Percentiles rank a stretch among this genome's conserved stretches.
Conservation (phyloP, 2,113 vertebrate genomes). For the Pseudopodoces humilis region DNA sequence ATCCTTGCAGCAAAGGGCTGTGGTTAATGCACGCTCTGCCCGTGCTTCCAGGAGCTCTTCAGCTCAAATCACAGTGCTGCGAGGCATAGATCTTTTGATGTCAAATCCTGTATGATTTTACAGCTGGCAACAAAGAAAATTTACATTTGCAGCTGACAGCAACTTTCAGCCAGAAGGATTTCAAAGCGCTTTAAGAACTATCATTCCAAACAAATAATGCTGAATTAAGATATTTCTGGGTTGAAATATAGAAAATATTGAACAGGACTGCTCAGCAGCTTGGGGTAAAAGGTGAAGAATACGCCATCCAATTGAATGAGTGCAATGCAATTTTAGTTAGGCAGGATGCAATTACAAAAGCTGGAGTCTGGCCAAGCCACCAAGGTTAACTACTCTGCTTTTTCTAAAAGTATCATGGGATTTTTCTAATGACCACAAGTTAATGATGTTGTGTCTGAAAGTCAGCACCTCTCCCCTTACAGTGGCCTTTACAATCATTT, state of each 20-base stretch:
- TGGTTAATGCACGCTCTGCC: neutral
- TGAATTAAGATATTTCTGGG: constrained; percentile 41
- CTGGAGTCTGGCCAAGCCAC: constrained; percentile 59
- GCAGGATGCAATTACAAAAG: constrained; percentile 53
- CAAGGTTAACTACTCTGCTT: constrained; percentile 59
- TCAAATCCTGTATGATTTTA: constrained; percentile 10
- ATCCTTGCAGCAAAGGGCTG: neutral
- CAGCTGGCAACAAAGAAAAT: constrained; percentile 49
- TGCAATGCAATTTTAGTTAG: constrained; percentile 34
- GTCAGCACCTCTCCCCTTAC: constrained; percentile 43
- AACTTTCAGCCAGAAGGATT: constrained; percentile 20
- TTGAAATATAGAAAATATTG: constrained; percentile 47
- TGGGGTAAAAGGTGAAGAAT: constrained; percentile 51
- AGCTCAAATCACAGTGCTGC: neutral
- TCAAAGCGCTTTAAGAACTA: constrained; percentile 41
- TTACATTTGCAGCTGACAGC: constrained; percentile 40
- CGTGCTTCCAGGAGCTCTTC: neutral
- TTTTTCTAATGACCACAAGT: constrained; percentile 54
- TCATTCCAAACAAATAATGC: constrained; percentile 30
- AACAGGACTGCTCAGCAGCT: constrained; percentile 29
- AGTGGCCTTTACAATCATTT: constrained; percentile 27
- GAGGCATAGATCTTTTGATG: constrained; percentile 17
- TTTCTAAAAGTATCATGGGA: constrained; percentile 45
- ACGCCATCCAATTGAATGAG: neutral
- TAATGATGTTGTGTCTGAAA: constrained; percentile 57